These are phyloP conservation scores for Anguilla anguilla DNA, from an alignment of 2,797 vertebrate species.

Conservation along the genomic window DNA sequence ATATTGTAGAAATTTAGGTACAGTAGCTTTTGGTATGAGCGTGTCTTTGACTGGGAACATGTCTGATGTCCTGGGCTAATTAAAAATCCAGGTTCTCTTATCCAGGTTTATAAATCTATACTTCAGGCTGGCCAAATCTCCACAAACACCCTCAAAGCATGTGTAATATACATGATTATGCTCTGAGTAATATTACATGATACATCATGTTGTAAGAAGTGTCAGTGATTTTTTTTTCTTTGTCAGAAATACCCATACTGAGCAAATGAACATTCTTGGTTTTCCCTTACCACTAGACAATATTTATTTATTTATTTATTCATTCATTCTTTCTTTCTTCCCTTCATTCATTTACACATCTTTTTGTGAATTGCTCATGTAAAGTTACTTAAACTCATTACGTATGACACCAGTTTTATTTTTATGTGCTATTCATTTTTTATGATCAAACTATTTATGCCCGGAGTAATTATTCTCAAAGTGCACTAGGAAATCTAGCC, in stretches of 20 bases:
- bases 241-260: neutral
- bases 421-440: constrained; percentile 2
- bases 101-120: constrained; percentile 77
- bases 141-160: constrained; percentile 44
- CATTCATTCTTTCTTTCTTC: neutral
- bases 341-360: neutral
- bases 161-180: constrained; percentile 45
- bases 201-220: neutral
- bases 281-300: neutral
- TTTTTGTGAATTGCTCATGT: neutral
- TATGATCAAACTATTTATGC: constrained; percentile 1
- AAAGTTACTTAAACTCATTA: constrained; percentile 6
- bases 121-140: constrained; percentile 73
- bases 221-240: neutral
- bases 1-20: constrained; percentile 51
- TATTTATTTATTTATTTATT: constrained; percentile 10
- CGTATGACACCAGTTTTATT: constrained; percentile 21
- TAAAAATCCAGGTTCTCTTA: constrained; percentile 77
- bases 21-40: constrained; percentile 44
- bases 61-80: constrained; percentile 64
- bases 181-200: constrained; percentile 53
- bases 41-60: constrained; percentile 50
- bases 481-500: neutral
- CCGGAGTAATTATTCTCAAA: constrained; percentile 15
- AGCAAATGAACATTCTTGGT: neutral